Evolutionary conservation across 2,888 invertebrate species (phyloP), one percentile per base, ranked within the genome.

Genomic region (Diadegma fenestrale): DNA sequence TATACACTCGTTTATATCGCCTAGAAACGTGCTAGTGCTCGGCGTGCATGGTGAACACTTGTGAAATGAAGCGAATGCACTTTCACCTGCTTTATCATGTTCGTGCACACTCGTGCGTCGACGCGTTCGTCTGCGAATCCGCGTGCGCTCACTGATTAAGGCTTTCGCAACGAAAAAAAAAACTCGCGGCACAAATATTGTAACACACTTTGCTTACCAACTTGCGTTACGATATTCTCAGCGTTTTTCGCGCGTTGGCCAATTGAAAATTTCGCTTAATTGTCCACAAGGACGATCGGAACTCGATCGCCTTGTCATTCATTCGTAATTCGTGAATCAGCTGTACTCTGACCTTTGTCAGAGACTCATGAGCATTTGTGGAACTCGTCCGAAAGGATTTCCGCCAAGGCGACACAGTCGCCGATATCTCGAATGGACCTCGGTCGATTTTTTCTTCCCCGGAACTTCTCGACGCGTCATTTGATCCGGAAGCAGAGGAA

Each of bases 41-140:
- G 64, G 81, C 45, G 22, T 66, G 66, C 64, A 80, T 84, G 66
- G 78, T 76, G 81, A 88, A 79, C 87, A 87, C 82, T 91, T 90
- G 90, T 90, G 90, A 91, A 92, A 90, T 89, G 90, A 90, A 91
- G 90, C 90, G 79, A 91, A 89, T 92, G 91, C 90, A 92, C 92
- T 92, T 92, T 92, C 92, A 91, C 92, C 92, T 84, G 84, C 48
- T 80, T 76, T 54, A 64, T 48, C 72, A 80, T 43, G 68, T 78
- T 22, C 19, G 26, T 54, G 43, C 30, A 37, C 30, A 14, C 22
- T 22, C 61, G 33, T 30, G 58, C 6, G 43, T 45, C 17, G 17
- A 48, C 43, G 26, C n/a, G 17, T 33, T n/a, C n/a, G 78, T 41
- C 12, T 19, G 26, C 54, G 22, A 54, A 43, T 30, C 6, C 58